Percentiles rank a stretch among this genome's conserved stretches.
phyloP scores from a whole-genome alignment of 2,888 invertebrate genomes.

The Electrophaes corylata region DNA sequence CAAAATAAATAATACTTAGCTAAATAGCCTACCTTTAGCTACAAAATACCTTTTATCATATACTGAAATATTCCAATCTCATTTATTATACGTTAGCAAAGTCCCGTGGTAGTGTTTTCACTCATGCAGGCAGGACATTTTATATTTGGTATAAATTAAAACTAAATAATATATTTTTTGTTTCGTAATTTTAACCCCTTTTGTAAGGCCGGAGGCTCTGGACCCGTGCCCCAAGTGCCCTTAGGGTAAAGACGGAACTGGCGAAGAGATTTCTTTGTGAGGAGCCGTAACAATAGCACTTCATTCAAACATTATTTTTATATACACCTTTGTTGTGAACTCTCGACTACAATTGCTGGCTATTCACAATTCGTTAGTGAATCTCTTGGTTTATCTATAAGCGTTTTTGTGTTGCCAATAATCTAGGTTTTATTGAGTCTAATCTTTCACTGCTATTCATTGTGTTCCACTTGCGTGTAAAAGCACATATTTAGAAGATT shows the following conservation, averaged over 20 bases:
- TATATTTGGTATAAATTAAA: too few species aligned
- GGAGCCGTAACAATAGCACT: conserved; percentile 59
- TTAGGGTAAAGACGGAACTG: conserved; percentile 16
- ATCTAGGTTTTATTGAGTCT: conserved; percentile 12
- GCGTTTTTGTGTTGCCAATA: conserved; percentile 18
- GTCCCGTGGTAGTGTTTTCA: too few species aligned
- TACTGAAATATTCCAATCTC: too few species aligned
- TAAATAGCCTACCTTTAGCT: too few species aligned
- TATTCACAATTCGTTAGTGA: conserved; percentile 60
- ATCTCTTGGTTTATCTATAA: conserved; percentile 38
- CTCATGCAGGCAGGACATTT: too few species aligned
- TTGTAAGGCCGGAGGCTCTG: neutral
- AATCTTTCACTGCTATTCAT: neutral
- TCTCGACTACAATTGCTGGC: conserved; percentile 56
- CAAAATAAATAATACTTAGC: too few species aligned
- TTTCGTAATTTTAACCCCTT: neutral
- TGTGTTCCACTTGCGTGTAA: neutral
- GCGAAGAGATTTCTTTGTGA: conserved; percentile 56
- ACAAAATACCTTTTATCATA: too few species aligned
- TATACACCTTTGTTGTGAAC: conserved; percentile 59
- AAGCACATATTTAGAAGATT: too few species aligned
- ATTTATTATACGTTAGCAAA: too few species aligned
- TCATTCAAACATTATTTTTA: conserved; percentile 66
- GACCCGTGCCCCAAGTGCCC: neutral
- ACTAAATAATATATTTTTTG: neutral